phyloP scores from a whole-genome alignment of 2,888 invertebrate species.

The Cerastis leucographa region DNA sequence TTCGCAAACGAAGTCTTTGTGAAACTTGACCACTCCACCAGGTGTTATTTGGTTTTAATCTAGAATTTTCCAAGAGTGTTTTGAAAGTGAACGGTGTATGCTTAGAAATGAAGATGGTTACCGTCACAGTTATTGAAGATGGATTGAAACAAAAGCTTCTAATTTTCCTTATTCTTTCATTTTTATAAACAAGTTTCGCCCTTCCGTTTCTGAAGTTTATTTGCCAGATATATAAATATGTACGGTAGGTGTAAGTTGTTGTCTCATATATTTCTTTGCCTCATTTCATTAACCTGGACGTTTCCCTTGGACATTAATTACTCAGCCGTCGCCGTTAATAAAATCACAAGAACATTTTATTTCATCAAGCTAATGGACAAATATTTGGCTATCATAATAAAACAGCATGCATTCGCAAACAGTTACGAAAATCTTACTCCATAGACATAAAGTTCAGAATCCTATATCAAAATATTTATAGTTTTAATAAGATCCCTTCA shows the following conservation, averaged over 20 bases:
- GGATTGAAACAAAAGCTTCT: neutral
- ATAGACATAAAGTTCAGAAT: constrained; percentile 64
- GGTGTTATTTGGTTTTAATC: constrained; percentile 57
- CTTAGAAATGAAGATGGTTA: neutral
- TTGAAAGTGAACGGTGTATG: neutral
- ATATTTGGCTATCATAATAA: constrained; percentile 79
- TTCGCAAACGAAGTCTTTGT: constrained; percentile 51
- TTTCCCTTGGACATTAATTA: constrained; percentile 37
- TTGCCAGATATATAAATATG: neutral
- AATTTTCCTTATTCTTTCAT: neutral
- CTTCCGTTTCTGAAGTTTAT: neutral
- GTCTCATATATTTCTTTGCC: neutral
- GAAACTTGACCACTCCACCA: constrained; percentile 58
- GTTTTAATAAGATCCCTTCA: constrained; percentile 66
- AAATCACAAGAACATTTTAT: constrained; percentile 66
- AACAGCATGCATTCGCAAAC: constrained; percentile 71
- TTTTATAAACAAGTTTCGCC: neutral
- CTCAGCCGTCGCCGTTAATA: constrained; percentile 54
- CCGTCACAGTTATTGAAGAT: neutral
- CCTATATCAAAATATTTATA: constrained; percentile 33
- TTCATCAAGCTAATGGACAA: constrained; percentile 83
- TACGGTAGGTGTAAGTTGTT: neutral
- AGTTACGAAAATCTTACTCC: constrained; percentile 35
- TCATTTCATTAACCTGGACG: constrained; percentile 39
- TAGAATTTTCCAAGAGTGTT: constrained; percentile 28